These are phyloP conservation scores for Amblyopsis rosae DNA, from an alignment of 2,113 vertebrate genomes.

Conservation along the genomic window DNA sequence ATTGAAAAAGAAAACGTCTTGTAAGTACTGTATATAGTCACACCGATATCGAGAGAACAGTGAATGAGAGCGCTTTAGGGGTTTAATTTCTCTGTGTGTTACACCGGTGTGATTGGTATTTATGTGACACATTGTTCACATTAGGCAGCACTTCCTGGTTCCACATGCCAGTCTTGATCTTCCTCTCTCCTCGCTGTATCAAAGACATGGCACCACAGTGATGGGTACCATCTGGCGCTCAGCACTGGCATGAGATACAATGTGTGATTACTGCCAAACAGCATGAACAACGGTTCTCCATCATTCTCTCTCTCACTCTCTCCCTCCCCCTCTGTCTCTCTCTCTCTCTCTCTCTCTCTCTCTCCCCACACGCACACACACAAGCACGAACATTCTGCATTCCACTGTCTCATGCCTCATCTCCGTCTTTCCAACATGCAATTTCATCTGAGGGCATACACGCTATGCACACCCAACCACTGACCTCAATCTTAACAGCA, in stretches of 20 bases:
- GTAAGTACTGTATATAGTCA: too few species aligned
- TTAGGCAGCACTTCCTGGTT: conserved; percentile 57
- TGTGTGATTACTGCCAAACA: conserved; percentile 68
- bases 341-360: conserved; percentile 2
- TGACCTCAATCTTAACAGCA: conserved; percentile 13
- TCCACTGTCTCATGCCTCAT: not conserved
- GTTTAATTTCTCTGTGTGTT: conserved; percentile 67
- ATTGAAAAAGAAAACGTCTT: too few species aligned
- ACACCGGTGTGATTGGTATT: conserved; percentile 67
- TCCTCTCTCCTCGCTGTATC: conserved; percentile 57
- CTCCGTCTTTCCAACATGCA: not conserved
- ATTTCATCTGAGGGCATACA: conserved; percentile 6
- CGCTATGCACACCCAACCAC: conserved; percentile 40
- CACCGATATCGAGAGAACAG: not conserved
- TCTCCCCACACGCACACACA: not conserved
- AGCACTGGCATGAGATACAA: conserved; percentile 53
- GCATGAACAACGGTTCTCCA: conserved; percentile 52
- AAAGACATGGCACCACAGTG: conserved; percentile 59
- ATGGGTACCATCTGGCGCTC: conserved; percentile 73
- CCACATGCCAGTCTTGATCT: conserved; percentile 64
- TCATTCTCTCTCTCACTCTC: conserved; percentile 28
- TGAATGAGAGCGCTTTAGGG: conserved; percentile 55
- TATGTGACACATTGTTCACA: conserved; percentile 71
- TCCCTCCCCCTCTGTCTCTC: conserved; percentile 12
- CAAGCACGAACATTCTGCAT: not conserved